These are phyloP conservation scores for Hypotaenidia philippensis DNA, from an alignment of 2,797 vertebrate genomes.

Conservation along the genomic window DNA sequence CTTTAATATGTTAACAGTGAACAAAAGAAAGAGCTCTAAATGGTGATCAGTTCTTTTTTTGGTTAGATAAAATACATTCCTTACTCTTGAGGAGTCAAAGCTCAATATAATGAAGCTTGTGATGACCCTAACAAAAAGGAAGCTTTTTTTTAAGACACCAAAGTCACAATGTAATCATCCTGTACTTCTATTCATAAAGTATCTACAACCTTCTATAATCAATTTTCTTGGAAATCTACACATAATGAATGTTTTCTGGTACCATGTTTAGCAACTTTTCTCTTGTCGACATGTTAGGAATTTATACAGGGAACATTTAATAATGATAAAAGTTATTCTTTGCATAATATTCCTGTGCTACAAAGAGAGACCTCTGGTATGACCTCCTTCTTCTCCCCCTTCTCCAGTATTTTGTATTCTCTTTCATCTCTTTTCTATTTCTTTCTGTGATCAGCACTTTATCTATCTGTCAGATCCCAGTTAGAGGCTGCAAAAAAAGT, in stretches of 20 bases:
- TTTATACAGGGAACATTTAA: neutral
- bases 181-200: neutral
- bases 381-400: neutral
- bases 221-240: neutral
- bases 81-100: neutral
- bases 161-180: neutral
- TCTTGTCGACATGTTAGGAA: neutral
- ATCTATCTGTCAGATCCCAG: constrained; percentile 25
- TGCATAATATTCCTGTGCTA: constrained; percentile 26
- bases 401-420: constrained; percentile 9
- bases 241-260: neutral
- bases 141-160: neutral
- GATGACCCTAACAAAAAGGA: neutral
- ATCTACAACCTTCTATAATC: neutral
- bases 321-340: constrained; percentile 27
- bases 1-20: neutral
- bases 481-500: neutral
- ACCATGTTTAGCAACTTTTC: neutral
- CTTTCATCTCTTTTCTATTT: constrained; percentile 45
- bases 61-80: neutral
- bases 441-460: constrained; percentile 21
- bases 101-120: constrained; percentile 20
- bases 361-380: constrained; percentile 25
- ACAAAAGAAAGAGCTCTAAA: neutral
- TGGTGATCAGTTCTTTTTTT: neutral